Evolutionary conservation across 2,797 vertebrate genomes (phyloP).

Genomic region (Chaetodon trifasciatus): DNA sequence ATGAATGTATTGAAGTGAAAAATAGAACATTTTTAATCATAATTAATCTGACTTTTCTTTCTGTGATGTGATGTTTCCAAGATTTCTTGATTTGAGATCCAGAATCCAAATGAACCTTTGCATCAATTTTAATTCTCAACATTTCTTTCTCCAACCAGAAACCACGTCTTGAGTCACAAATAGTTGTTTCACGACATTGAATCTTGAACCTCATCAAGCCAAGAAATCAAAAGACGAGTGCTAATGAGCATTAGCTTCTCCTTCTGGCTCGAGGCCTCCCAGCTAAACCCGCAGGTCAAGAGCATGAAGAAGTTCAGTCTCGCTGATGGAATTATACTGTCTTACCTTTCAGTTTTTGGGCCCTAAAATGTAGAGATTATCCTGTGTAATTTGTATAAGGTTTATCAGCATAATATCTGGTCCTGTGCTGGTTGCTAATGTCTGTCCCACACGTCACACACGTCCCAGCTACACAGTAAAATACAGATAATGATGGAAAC

Average conservation of each 20-base stretch:
- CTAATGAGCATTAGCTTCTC: conserved; percentile 3
- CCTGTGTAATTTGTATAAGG: background rate
- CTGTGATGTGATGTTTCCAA: background rate
- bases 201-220: background rate
- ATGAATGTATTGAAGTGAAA: background rate
- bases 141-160: background rate
- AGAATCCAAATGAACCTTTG: background rate
- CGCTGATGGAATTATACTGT: background rate
- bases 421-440: rapidly evolving
- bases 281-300: background rate
- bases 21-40: too few species aligned
- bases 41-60: background rate
- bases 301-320: background rate
- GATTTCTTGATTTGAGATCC: background rate
- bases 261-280: background rate
- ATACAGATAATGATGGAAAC: background rate
- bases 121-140: background rate
- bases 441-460: background rate
- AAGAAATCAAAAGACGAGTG: background rate
- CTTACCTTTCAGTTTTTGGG: background rate
- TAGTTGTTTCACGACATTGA: background rate
- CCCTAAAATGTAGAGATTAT: background rate
- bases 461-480: too few species aligned
- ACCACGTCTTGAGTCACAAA: background rate
- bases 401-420: background rate